Conservation (phyloP, 2,888 invertebrate species). For the Pinctada fucata region DNA sequence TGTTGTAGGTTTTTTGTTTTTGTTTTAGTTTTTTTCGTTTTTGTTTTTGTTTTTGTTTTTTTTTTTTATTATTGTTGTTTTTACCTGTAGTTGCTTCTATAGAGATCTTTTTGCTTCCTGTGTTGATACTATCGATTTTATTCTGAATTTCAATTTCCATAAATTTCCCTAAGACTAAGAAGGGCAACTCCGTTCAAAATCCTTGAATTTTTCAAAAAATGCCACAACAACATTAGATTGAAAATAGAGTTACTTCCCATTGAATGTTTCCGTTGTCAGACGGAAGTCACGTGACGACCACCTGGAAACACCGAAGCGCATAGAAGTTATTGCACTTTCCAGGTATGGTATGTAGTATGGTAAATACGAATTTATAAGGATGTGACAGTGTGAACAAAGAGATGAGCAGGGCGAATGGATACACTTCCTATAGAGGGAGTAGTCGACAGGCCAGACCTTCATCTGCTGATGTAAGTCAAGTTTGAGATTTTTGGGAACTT, state of each 20-base stretch:
- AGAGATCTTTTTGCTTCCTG: not conserved
- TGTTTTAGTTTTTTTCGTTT: not conserved
- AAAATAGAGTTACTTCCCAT: conserved; percentile 12
- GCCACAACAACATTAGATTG: too few species aligned
- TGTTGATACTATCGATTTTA: too few species aligned
- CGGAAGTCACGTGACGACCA: conserved; percentile 33
- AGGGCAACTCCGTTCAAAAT: too few species aligned
- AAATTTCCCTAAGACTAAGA: too few species aligned
- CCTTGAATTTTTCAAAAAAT: too few species aligned
- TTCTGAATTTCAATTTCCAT: too few species aligned
- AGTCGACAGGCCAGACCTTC: conserved; percentile 44
- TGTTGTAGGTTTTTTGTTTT: not conserved
- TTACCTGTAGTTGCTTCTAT: not conserved
- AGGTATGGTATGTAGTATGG: conserved; percentile 3
- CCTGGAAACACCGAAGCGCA: conserved; percentile 32
- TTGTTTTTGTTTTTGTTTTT: not conserved
- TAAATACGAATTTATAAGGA: conserved; percentile 14
- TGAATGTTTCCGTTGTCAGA: conserved; percentile 10
- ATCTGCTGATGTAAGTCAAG: conserved; percentile 51
- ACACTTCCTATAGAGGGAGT: conserved; percentile 44
- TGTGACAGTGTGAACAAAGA: conserved; percentile 32
- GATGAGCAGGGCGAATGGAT: conserved; percentile 53
- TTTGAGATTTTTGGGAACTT: not conserved
- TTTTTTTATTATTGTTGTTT: not conserved
- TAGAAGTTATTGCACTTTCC: not conserved